phyloP scores from a whole-genome alignment of 2,113 vertebrate species.

The Pachypanchax playfairii region DNA sequence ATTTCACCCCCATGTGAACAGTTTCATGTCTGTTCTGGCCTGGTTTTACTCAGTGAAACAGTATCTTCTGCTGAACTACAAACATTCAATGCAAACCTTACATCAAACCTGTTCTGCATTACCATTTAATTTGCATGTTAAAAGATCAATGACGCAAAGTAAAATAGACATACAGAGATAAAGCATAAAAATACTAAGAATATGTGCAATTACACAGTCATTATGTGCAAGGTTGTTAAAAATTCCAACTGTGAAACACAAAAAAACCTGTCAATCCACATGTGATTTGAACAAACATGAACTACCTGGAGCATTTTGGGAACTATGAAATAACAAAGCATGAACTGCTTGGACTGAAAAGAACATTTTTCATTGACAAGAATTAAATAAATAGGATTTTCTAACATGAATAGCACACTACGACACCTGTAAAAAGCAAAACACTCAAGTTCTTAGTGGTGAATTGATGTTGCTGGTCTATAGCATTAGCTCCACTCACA shows the following conservation, averaged over 20 bases:
- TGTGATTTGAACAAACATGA: constrained; percentile 35
- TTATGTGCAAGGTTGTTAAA: constrained; percentile 26
- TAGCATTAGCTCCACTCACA: constrained; percentile 34
- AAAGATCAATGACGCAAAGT: constrained; percentile 28
- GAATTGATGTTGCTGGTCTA: constrained; percentile 30
- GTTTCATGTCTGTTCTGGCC: no score
- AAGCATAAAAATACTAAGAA: constrained; percentile 28
- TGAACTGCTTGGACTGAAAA: constrained; percentile 19
- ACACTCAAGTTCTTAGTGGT: constrained; percentile 56
- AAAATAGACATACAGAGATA: constrained; percentile 14
- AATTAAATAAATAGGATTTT: constrained; percentile 52
- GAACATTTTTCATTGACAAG: constrained; percentile 38
- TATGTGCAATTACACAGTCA: constrained; percentile 44
- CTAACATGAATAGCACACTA: constrained; percentile 58
- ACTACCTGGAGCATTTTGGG: constrained; percentile 18
- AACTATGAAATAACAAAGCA: constrained; percentile 16
- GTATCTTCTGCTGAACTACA: not conserved
- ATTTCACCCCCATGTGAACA: no score
- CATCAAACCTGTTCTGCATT: constrained; percentile 6
- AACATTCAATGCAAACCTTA: not conserved
- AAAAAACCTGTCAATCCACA: constrained; percentile 41
- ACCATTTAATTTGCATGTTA: constrained; percentile 28
- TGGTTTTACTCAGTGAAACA: no score
- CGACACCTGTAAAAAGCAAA: constrained; percentile 51
- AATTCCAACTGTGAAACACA: constrained; percentile 31